These are phyloP conservation scores for Pseudomyrmex flavicornis DNA, from an alignment of 1,140 invertebrate genomes.

Conservation along the genomic window DNA sequence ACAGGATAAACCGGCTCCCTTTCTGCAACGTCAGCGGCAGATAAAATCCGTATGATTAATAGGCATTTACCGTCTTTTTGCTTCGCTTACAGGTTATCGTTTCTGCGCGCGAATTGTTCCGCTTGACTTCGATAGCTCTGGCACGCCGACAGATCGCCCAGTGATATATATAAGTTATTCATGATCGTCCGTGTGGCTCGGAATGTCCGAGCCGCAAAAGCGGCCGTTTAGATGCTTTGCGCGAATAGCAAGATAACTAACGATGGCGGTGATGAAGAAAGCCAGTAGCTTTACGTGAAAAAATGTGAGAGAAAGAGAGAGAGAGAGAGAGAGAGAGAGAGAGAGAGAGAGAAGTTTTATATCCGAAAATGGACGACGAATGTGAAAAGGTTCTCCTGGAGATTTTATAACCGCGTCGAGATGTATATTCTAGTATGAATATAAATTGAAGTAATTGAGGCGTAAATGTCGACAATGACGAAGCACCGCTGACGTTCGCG, in stretches of 20 bases:
- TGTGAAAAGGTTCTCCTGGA: not conserved
- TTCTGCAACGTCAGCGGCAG: slow-evolving; percentile 62
- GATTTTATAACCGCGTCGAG: slow-evolving; percentile 34
- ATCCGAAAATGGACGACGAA: slow-evolving; percentile 14
- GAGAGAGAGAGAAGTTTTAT: not conserved
- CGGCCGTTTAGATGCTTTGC: not conserved
- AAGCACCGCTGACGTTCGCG: slow-evolving; percentile 5
- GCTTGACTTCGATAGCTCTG: slow-evolving; percentile 47
- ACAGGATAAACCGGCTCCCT: not conserved
- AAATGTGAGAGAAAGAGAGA: not conserved
- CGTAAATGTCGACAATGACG: slow-evolving; percentile 46
- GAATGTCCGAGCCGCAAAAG: slow-evolving; percentile 11
- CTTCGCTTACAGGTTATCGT: slow-evolving; percentile 62
- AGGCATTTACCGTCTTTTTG: slow-evolving; percentile 63
- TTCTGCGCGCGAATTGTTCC: slow-evolving; percentile 56
- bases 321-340: not conserved
- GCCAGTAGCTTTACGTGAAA: not conserved
- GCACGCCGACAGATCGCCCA: slow-evolving; percentile 1
- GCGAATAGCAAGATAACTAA: slow-evolving; percentile 27
- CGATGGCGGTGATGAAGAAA: slow-evolving; percentile 15
- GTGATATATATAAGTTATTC: slow-evolving; percentile 45
- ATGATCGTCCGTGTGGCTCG: not conserved
- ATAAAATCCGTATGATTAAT: slow-evolving; percentile 77
- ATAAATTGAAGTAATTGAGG: slow-evolving; percentile 50
- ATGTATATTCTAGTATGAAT: slow-evolving; percentile 35